Evolutionary conservation across 2,797 vertebrate species (phyloP).

Genomic region (Sebastes itinus): DNA sequence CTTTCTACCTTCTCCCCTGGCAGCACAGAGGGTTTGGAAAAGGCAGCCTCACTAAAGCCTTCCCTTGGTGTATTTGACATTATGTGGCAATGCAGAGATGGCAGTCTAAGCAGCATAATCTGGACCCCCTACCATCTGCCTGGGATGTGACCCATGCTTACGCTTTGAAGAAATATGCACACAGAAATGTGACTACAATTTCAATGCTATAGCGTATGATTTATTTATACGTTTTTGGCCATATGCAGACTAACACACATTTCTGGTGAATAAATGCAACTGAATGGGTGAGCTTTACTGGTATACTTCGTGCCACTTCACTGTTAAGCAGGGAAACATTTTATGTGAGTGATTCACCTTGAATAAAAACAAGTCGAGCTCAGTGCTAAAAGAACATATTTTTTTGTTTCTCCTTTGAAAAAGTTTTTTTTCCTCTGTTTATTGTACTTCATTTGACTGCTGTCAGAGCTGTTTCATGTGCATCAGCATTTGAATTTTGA

Average conservation of each 20-base stretch:
- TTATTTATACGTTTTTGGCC: conserved; percentile 12
- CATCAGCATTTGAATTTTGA: conserved; percentile 59
- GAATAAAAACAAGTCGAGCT: conserved; percentile 46
- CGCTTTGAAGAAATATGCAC: conserved; percentile 31
- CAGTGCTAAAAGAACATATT: conserved; percentile 26
- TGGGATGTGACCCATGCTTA: conserved; percentile 24
- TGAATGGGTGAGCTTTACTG: not conserved
- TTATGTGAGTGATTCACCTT: conserved; percentile 37
- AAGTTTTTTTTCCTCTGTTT: conserved; percentile 30
- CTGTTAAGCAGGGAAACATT: conserved; percentile 14
- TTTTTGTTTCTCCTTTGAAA: conserved; percentile 32
- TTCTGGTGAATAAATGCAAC: not conserved
- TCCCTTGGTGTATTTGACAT: conserved; percentile 57
- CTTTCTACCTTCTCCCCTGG: conserved; percentile 31
- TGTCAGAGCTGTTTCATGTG: conserved; percentile 62
- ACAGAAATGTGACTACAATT: conserved; percentile 35
- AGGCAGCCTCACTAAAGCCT: conserved; percentile 27
- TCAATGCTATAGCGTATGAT: conserved; percentile 4
- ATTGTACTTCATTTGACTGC: conserved; percentile 58
- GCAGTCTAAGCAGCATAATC: conserved; percentile 46
- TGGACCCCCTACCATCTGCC: conserved; percentile 18
- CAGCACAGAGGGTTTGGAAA: conserved; percentile 25
- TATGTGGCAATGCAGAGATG: conserved; percentile 51
- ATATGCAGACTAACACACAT: not conserved
- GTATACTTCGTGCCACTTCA: not conserved